Conservation (phyloP, 1,140 invertebrate genomes). For the Camponotus vicinus region DNA sequence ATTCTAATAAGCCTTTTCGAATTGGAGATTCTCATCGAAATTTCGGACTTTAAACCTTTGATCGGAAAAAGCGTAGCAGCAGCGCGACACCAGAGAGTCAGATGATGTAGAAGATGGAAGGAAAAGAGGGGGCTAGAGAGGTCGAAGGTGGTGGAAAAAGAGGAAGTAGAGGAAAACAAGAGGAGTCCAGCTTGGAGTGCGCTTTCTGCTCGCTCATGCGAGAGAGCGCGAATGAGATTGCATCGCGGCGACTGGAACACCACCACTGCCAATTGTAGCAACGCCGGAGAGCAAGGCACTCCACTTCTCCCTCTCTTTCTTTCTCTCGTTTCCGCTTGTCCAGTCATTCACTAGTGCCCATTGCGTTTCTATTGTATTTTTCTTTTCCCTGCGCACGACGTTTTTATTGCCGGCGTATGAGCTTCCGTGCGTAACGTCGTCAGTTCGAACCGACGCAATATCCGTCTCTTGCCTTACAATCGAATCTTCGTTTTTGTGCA, state of each 20-base stretch:
- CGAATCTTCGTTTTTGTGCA: conserved; percentile 62
- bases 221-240: conserved; percentile 83
- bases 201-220: conserved; percentile 77
- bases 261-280: conserved; percentile 79
- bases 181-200: conserved; percentile 68
- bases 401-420: conserved; percentile 70
- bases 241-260: conserved; percentile 73
- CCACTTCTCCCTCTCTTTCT: conserved; percentile 13
- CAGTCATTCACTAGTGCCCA: conserved; percentile 75
- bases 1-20: conserved; percentile 3
- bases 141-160: conserved; percentile 40
- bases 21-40: not conserved
- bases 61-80: not conserved
- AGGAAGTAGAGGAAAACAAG: conserved; percentile 67
- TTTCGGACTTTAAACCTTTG: not conserved
- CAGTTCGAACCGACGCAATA: conserved; percentile 63
- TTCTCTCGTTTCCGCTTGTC: conserved; percentile 62
- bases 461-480: conserved; percentile 62
- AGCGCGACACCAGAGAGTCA: not conserved
- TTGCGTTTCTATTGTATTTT: conserved; percentile 78
- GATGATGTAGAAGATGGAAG: not conserved
- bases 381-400: conserved; percentile 75
- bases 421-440: conserved; percentile 66
- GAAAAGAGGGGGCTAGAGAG: not conserved
- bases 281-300: conserved; percentile 57